Evolutionary conservation across 2,888 invertebrate genomes (phyloP), one percentile per base, ranked within the genome.

Genomic region (Chalcosyrphus nemorum): DNA sequence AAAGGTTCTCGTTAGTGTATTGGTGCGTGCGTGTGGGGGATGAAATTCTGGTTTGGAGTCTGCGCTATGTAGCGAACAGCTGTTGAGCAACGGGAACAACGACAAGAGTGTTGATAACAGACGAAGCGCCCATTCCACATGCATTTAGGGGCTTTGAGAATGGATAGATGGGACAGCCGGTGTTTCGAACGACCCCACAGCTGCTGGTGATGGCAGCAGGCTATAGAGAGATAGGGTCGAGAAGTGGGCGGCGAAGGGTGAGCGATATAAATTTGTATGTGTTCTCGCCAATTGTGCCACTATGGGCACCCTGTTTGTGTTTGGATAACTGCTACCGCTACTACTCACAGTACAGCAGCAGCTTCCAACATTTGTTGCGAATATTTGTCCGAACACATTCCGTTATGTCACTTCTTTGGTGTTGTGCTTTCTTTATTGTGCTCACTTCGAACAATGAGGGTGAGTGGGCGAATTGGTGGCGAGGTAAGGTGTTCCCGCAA

Each of bases 191-290:
- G 65, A 80, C 68, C 65, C 68, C 61, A 68, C 68, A 80, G 74
- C 84, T 80, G 84, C 84, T 63, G 74, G 27, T 84, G 63, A 75
- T 84, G 80, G 80, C 84, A 84, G 74, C 70, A 70, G 75, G 74
- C 74, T 52, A 54, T 77, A 52, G 56, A 38, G 47, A 56, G 47
- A 56, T 61, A 61, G 29, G 41, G 29, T 54, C 24, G 45, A 41
- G 29, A 29, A 1, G 32, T 27, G 2, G 41, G 1, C 17, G 43
- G 32, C 17, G 27, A 17, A 13, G 11, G 5, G n/a, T 13, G 19
- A 24, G 50, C n/a, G 15, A 35, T 45, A 21, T 21, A 56, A 29
- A 41, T 38, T 17, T 41, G 3, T 50, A 45, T 54, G 52, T 50
- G 41, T 35, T 63, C 29, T 57, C 41, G 29, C 57, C 65, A 61